phyloP scores from a whole-genome alignment of 35 echinoderm and acorn worm species.

The Strongylocentrotus purpuratus region DNA sequence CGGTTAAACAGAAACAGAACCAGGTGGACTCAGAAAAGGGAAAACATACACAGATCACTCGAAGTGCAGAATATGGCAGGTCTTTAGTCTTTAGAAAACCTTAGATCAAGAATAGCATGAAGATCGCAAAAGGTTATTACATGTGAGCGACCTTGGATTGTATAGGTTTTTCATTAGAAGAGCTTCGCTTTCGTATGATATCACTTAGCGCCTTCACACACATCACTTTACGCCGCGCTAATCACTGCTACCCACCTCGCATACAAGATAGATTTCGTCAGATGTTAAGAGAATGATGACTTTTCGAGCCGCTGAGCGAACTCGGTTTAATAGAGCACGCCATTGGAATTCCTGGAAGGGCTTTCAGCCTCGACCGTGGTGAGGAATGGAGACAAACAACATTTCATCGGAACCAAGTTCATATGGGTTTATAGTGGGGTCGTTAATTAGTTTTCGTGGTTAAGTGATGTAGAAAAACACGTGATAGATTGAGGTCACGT shows the following conservation, averaged over 20 bases:
- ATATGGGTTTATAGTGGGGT: not conserved
- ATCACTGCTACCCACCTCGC: not conserved
- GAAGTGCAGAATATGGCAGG: too few relatives aligned
- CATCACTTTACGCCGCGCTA: not conserved
- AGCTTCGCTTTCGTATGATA: too few relatives aligned
- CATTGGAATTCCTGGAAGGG: not conserved
- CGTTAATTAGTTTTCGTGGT: not conserved
- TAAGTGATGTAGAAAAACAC: not conserved
- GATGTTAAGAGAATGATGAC: not conserved
- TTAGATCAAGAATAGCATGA: too few relatives aligned
- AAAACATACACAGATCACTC: too few relatives aligned
- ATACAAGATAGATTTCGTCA: not conserved
- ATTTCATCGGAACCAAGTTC: not conserved
- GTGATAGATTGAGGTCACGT: not conserved
- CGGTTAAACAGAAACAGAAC: too few relatives aligned
- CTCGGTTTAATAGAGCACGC: not conserved
- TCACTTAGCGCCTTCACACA: not conserved
- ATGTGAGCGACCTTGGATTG: too few relatives aligned
- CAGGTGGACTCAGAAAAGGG: too few relatives aligned
- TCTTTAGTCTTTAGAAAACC: too few relatives aligned
- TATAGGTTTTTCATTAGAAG: too few relatives aligned
- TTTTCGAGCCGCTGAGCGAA: not conserved
- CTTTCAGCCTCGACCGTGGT: not conserved
- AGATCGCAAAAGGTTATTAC: too few relatives aligned
- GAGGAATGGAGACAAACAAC: not conserved